Percentiles rank a stretch among this genome's conserved stretches.
Evolutionary conservation across 30 jellyfish, hydroid and myxozoan genomes (phyloP).

Genomic region (Aurelia sp.): DNA sequence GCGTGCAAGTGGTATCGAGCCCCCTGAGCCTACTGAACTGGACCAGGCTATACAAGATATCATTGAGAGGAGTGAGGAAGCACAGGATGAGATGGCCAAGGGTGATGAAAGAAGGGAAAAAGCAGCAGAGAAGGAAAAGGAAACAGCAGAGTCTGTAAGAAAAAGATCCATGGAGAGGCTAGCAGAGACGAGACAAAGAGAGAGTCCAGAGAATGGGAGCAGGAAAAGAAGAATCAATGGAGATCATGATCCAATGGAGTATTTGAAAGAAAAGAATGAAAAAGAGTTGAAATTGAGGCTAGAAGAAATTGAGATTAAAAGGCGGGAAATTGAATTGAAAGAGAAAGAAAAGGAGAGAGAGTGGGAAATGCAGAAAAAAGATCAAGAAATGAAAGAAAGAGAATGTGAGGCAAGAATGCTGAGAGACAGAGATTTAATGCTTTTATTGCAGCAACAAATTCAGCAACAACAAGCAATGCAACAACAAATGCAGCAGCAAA

Average conservation of each 20-base stretch:
- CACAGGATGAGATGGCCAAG: constrained; percentile 8
- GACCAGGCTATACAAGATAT: constrained; percentile 2
- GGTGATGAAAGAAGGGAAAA: constrained; percentile 1
- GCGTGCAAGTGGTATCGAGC: background rate
- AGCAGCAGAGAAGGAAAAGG: background rate
- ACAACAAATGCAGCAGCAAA: no score
- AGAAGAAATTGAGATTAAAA: constrained; percentile 13
- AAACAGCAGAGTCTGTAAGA: constrained; percentile 8
- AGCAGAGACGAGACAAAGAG: constrained; percentile 17
- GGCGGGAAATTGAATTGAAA: background rate
- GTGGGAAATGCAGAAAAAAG: background rate
- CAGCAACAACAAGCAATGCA: background rate
- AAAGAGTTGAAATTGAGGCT: constrained; percentile 4
- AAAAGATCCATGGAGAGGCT: constrained; percentile 17
- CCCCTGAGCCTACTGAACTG: background rate
- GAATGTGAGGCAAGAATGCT: constrained; percentile 17
- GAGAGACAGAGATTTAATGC: background rate
- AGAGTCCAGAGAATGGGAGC: background rate
- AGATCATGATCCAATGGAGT: background rate
- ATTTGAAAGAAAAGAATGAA: constrained; percentile 18
- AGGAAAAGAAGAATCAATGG: background rate
- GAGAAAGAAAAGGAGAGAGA: constrained; percentile 14
- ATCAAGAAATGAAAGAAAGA: background rate
- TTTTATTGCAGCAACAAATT: constrained; percentile 3
- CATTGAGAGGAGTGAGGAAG: constrained; percentile 3